Evolutionary conservation across 2,113 vertebrate species (phyloP).

Genomic region (Terrapene triunguis): DNA sequence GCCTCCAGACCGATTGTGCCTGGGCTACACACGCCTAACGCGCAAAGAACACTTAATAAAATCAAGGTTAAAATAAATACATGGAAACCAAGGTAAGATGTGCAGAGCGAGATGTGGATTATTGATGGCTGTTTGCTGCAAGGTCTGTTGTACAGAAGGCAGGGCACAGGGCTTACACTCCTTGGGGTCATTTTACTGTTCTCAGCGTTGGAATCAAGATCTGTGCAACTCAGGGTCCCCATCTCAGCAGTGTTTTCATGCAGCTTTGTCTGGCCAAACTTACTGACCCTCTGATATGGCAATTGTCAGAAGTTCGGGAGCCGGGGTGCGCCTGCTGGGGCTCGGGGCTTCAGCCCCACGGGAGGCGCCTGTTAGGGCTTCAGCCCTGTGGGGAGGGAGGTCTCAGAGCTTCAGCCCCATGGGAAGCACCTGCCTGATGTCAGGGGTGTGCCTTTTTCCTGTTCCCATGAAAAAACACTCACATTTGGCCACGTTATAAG

Average conservation of each 20-base stretch:
- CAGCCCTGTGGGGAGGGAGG: no score
- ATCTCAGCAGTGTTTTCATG: not conserved
- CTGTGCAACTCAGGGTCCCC: not conserved
- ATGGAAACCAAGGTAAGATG: not conserved
- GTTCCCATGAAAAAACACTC: not conserved
- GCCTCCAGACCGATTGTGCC: no score
- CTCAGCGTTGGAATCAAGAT: not conserved
- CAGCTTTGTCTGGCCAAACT: not conserved
- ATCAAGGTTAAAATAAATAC: not conserved
- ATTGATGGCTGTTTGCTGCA: not conserved
- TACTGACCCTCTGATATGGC: no score
- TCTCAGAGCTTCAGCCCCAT: no score
- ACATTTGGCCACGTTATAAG: not conserved
- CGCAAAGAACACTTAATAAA: not conserved
- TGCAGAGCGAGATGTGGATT: not conserved
- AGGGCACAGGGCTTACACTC: not conserved
- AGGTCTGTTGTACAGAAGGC: not conserved
- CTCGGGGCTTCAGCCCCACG: no score
- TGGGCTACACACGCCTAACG: not conserved
- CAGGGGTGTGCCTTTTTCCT: not conserved
- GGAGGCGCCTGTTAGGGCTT: no score
- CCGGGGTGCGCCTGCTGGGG: no score
- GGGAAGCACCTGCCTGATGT: not conserved
- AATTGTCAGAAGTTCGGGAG: no score
- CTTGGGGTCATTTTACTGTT: not conserved